Evolutionary conservation across 2,888 invertebrate species (phyloP).

Genomic region (Himalopsyche anomala): DNA sequence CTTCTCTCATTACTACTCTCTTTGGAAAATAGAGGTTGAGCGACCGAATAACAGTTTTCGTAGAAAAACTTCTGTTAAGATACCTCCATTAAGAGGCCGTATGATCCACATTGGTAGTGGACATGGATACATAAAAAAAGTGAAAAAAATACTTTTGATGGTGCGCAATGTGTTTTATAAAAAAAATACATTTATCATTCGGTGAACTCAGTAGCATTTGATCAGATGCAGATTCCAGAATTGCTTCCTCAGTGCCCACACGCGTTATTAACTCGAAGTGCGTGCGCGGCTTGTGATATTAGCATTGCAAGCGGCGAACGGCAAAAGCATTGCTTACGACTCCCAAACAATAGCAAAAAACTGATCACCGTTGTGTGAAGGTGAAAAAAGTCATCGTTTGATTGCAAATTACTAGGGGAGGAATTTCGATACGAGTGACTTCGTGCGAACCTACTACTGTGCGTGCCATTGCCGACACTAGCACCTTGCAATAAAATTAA

Average conservation of each 20-base stretch:
- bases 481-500: not conserved
- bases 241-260: not conserved
- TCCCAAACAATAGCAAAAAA: constrained; percentile 12
- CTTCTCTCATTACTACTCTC: too few relatives aligned
- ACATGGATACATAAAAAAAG: too few relatives aligned
- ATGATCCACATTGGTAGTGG: too few relatives aligned
- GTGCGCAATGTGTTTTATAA: constrained; percentile 15
- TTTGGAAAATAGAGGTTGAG: too few relatives aligned
- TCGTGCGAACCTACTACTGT: not conserved
- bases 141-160: not conserved
- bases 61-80: too few relatives aligned
- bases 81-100: too few relatives aligned
- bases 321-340: constrained; percentile 3
- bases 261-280: constrained; percentile 41
- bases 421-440: constrained; percentile 1
- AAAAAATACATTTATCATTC: constrained; percentile 37
- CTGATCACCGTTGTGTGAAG: not conserved
- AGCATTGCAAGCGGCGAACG: not conserved
- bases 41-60: too few relatives aligned
- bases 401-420: constrained; percentile 36
- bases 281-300: constrained; percentile 13
- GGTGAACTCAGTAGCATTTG: constrained; percentile 27
- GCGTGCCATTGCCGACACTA: constrained; percentile 4
- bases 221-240: constrained; percentile 36
- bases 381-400: constrained; percentile 22